Conservation (phyloP, 2,888 invertebrate genomes). For the Glyphotaelius pellucidus region DNA sequence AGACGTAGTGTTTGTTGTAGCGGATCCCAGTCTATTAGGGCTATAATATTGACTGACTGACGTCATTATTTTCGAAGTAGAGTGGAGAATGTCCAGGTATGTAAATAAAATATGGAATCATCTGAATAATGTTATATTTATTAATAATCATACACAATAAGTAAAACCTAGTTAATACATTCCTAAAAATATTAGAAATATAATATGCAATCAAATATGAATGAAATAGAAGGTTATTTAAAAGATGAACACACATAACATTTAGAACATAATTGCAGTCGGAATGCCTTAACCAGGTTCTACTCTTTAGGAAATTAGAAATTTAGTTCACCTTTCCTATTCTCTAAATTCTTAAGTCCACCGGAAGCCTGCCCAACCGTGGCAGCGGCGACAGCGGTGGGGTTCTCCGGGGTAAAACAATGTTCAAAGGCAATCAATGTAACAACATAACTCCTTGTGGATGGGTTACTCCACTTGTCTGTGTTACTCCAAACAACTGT, state of each 20-base stretch:
- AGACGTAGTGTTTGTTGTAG: no score
- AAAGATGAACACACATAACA: slow-evolving; percentile 35
- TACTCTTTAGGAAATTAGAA: slow-evolving; percentile 28
- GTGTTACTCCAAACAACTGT: neutral
- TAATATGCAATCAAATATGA: slow-evolving; percentile 28
- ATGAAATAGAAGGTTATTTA: slow-evolving; percentile 23
- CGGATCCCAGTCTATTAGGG: no score
- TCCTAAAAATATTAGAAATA: slow-evolving; percentile 37
- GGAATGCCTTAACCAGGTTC: slow-evolving; percentile 48
- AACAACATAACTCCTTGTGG: neutral
- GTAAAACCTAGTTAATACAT: slow-evolving; percentile 48
- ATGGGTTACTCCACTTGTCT: neutral
- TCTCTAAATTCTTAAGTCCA: slow-evolving; percentile 24
- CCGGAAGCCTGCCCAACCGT: slow-evolving; percentile 10
- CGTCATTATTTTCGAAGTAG: neutral
- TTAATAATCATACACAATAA: slow-evolving; percentile 48
- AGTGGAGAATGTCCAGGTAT: neutral
- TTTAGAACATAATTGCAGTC: neutral
- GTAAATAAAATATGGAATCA: slow-evolving; percentile 39
- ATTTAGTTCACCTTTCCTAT: slow-evolving; percentile 21
- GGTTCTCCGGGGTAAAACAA: neutral
- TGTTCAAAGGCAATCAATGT: neutral
- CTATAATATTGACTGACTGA: neutral
- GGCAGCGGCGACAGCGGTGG: slow-evolving; percentile 3
- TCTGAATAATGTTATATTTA: slow-evolving; percentile 47